Evolutionary conservation across 2,797 vertebrate genomes (phyloP), one percentile per base, ranked within the genome.

Genomic region (Myiothlypis coronata): DNA sequence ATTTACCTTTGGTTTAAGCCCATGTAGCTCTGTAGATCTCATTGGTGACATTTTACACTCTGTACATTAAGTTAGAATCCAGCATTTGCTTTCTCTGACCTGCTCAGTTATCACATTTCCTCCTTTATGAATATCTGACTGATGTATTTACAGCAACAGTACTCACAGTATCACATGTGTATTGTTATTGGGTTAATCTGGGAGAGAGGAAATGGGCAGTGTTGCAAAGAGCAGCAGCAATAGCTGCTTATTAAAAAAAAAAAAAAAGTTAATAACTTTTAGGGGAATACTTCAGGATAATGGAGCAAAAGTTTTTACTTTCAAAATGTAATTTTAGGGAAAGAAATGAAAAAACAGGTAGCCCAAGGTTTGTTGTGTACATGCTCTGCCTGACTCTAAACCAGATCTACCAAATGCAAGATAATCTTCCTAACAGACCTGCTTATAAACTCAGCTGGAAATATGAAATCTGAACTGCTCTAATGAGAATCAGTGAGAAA

Each of bases 281-380:
- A 12, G 3, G 5, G 43, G 18, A 32, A 21, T 63, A 6, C 14
- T 63, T 80, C 32, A 80, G 41, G 12, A 63, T 68, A 88, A 63
- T 1, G 2, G 44, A 87, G 15, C 24, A 70, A 74, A 89, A 78
- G 3, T 46, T 55, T 89, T 81, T n/a, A 76, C n/a, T n/a, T 80
- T 88, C 46, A 68, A 64, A 94, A 81, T 43, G 12, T 4, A 55
- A 11, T 64, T 79, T 30, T 65, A 82, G 70, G 15, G 19, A 67
- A 91, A 63, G 26, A 55, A 64, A 49, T 7, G 61, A 28, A 46
- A 72, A 85, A 72, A 4, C 18, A 61, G 32, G 32, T 30, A 75
- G 18, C 12, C 12, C 5, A 13, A 2, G 0, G 4, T 32, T 85
- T 28, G 15, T 47, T 3, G 0, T 19, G 3, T 59, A 19, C 26